Evolutionary conservation across 2,113 vertebrate genomes (phyloP), one percentile per base, ranked within the genome.

Genomic region (Stegostoma tigrinum): DNA sequence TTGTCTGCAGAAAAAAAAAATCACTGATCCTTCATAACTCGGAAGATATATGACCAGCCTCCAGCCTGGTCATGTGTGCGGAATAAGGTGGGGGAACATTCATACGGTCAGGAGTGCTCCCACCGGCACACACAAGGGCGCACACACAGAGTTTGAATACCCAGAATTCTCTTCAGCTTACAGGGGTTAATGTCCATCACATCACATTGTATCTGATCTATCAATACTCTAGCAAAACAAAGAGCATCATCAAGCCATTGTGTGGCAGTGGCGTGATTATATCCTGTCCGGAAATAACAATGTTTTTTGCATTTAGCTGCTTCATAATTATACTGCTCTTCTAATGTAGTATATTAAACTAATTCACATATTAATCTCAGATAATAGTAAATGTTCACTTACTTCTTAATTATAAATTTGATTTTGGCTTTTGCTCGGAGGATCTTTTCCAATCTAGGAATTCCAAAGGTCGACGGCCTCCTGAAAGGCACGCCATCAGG

Each of bases 401-500:
- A 98, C 98, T 98, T 98, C 96, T 98, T 98, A 96, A 98, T 97
- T 96, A 98, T 72, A 96, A 98, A 98, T 96, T 97, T 98, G 94
- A 98, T 98, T 96, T 97, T 98, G 6, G 97, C 94, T 97, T 96
- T 97, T 96, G 97, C 98, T 96, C 98, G 97, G 48, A 98, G 97
- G 48, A 98, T 98, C 96, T 98, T 98, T 96, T 98, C 98, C 96
- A 98, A 96, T 55, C 98, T 97, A 5, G 98, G 98, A 96, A 98
- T 98, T 96, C 98, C 98, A 66, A 98, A 98, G 0, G 98, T 98
- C 0, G 98, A 98, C 0, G 98, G 98, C 0, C 97, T 97, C 2
- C 98, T 97, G 96, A 98, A 98, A 0, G 98, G 98, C 80, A 98
- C 98, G 0, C 98, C 98, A 38, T 98, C 98, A 0, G 98, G 98